These are phyloP conservation scores for Caenorhabditis sinica DNA, from an alignment of 2,888 invertebrate species.

Conservation along the genomic window DNA sequence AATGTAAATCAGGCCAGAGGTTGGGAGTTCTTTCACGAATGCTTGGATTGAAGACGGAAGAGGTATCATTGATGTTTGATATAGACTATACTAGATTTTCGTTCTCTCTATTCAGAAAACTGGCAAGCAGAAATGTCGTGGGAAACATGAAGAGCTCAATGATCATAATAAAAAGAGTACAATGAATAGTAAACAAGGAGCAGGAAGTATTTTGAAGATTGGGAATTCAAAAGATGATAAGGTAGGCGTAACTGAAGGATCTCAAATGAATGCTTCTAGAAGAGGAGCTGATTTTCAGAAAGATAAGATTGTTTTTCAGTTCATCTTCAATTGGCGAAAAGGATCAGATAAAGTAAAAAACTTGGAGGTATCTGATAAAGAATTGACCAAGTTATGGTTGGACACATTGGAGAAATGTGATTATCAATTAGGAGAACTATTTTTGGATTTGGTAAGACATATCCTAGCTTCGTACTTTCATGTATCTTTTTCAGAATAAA, in stretches of 20 bases:
- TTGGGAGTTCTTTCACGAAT: constrained; percentile 3
- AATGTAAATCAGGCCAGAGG: not conserved
- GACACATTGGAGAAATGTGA: constrained; percentile 4
- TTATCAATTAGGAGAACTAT: constrained; percentile 29
- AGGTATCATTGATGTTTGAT: not conserved
- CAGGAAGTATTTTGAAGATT: constrained; percentile 12
- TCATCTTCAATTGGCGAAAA: not conserved
- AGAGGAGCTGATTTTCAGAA: not conserved
- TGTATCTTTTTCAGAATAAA: not conserved
- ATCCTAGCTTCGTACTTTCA: too few relatives aligned
- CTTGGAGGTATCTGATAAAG: not conserved
- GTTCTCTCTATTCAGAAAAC: not conserved
- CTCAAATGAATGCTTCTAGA: too few relatives aligned
- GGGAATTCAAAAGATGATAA: not conserved
- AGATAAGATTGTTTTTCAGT: constrained; percentile 5
- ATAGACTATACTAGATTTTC: constrained; percentile 12
- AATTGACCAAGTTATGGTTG: not conserved
- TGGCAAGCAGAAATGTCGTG: not conserved
- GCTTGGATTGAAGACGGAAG: constrained; percentile 5
- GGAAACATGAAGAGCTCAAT: constrained; percentile 7
- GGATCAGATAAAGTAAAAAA: constrained; percentile 2
- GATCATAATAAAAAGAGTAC: not conserved
- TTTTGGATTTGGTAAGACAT: constrained; percentile 17
- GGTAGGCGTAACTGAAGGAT: not conserved
- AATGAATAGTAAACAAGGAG: not conserved